A percentile compares a stretch with the other conserved stretches of the same genome.
Evolutionary conservation across 2,888 invertebrate species (phyloP).

Genomic region (Pantelozetes paolii): DNA sequence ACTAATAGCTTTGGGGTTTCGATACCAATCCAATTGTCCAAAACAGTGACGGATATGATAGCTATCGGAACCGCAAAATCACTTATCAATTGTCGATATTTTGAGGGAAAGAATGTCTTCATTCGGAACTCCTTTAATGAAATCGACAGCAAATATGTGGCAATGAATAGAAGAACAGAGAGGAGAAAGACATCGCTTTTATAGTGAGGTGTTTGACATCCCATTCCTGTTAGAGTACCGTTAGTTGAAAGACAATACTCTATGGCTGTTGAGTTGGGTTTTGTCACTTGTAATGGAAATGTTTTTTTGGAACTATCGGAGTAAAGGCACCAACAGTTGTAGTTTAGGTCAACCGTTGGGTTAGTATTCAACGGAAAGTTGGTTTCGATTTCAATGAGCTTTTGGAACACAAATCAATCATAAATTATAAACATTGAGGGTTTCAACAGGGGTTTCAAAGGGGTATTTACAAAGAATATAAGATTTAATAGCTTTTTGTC

Average conservation of each 20-base stretch:
- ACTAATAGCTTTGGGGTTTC: conserved; percentile 79
- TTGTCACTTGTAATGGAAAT: conserved; percentile 8
- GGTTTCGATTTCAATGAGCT: conserved; percentile 62
- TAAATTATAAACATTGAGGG: no score
- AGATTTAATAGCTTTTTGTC: no score
- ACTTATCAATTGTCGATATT: conserved; percentile 81
- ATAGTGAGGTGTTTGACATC: conserved; percentile 59
- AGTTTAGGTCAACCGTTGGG: conserved; percentile 51
- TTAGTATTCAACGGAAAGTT: conserved; percentile 71
- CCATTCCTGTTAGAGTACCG: conserved; percentile 70
- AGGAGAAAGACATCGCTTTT: conserved; percentile 85
- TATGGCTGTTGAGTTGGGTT: conserved; percentile 9
- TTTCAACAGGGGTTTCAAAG: no score
- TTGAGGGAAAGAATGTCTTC: conserved; percentile 85
- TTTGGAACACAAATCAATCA: background rate
- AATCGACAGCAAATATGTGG: conserved; percentile 84
- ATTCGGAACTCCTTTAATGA: conserved; percentile 87
- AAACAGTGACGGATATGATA: conserved; percentile 79
- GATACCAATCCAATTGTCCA: conserved; percentile 77
- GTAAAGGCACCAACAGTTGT: conserved; percentile 34
- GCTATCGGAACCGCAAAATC: conserved; percentile 97
- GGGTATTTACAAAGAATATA: no score
- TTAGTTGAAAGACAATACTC: conserved; percentile 53
- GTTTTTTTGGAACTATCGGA: no score
- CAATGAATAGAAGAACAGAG: conserved; percentile 85